Evolutionary conservation across 2,113 vertebrate genomes (phyloP), one percentile per base, ranked within the genome.

Genomic region (Myotis davidii): DNA sequence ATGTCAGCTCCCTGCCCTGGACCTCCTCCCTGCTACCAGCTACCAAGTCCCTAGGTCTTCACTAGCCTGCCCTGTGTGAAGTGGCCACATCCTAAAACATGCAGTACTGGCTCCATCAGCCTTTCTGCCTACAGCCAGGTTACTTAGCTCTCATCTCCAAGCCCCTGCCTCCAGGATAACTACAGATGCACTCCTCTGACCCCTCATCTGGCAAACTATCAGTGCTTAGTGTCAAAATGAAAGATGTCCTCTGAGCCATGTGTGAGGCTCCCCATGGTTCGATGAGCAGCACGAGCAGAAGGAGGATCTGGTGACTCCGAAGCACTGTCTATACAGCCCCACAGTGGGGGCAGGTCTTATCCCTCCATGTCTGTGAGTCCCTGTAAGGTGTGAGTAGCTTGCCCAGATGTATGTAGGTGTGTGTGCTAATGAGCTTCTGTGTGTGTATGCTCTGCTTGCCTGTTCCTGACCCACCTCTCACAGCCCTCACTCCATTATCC

Each of bases 321-420:
- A 34, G 7, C 9, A 25, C 3, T 9, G 32, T 14, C 54, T 45
- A 3, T 12, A 39, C 1, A 45, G 42, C 88, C 25, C 34, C 4
- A 1, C 0, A 0, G 23, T 4, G 37, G 81, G 50, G 21, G 5
- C 23, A 13, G 3, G 8, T 8, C 34, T 32, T 37, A 2, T 2
- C 21, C 27, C 64, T 17, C 86, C 2, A 0, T 9, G 5, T 12
- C 0, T 50, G 65, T 7, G 77, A 81, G 29, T 81, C 50, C 59
- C 37, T 2, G 13, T 1, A 48, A 32, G 76, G 25, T 7, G 18
- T 11, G 37, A 32, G 56, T 10, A 13, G 14, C 74, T 67, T 77
- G 27, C 13, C 32, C 34, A 11, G 11, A 34, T 65, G 77, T 7
- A 18, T 23, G n/a, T 20, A 20, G 25, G 13, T 34, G 2, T 59